phyloP scores from a whole-genome alignment of 2,797 vertebrate species.

The Menidia menidia region DNA sequence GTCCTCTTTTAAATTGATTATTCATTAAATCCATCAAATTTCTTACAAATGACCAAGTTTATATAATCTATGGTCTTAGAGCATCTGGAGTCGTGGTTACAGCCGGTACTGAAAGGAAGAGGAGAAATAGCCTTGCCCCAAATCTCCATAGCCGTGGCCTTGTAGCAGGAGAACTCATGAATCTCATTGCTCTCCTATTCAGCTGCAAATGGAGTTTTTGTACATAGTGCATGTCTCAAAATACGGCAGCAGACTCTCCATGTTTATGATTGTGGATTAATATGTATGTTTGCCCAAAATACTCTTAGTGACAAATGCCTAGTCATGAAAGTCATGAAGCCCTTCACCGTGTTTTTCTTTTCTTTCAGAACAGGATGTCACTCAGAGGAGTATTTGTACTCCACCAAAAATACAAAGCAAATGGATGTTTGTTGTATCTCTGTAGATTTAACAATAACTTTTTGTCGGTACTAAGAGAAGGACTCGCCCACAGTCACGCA shows the following conservation, averaged over 20 bases:
- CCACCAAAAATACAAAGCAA: slow-evolving; percentile 6
- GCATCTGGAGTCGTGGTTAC: slow-evolving; percentile 30
- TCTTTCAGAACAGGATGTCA: slow-evolving; percentile 25
- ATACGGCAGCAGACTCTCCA: slow-evolving; percentile 44
- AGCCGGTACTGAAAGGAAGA: slow-evolving; percentile 54
- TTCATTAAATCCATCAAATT: slow-evolving; percentile 24
- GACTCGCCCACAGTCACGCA: slow-evolving; percentile 18
- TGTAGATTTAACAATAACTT: slow-evolving; percentile 18
- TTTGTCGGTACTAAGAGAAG: not conserved
- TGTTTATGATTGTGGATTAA: slow-evolving; percentile 65
- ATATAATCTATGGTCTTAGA: slow-evolving; percentile 51
- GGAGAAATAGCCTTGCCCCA: slow-evolving; percentile 59
- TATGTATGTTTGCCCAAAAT: slow-evolving; percentile 45
- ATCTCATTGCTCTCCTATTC: slow-evolving; percentile 75
- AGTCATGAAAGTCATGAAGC: slow-evolving; percentile 53
- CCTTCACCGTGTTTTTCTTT: slow-evolving; percentile 24
- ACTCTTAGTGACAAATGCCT: slow-evolving; percentile 46
- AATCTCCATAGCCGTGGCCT: slow-evolving; percentile 69
- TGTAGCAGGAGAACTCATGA: slow-evolving; percentile 72
- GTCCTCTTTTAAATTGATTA: slow-evolving; percentile 11
- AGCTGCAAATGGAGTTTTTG: slow-evolving; percentile 67
- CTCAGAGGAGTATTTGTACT: slow-evolving; percentile 10
- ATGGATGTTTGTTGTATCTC: slow-evolving; percentile 8
- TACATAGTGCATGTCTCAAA: slow-evolving; percentile 41
- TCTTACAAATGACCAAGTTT: slow-evolving; percentile 37